Conservation (phyloP, 2,888 invertebrate genomes). For the Sesia bembeciformis region DNA sequence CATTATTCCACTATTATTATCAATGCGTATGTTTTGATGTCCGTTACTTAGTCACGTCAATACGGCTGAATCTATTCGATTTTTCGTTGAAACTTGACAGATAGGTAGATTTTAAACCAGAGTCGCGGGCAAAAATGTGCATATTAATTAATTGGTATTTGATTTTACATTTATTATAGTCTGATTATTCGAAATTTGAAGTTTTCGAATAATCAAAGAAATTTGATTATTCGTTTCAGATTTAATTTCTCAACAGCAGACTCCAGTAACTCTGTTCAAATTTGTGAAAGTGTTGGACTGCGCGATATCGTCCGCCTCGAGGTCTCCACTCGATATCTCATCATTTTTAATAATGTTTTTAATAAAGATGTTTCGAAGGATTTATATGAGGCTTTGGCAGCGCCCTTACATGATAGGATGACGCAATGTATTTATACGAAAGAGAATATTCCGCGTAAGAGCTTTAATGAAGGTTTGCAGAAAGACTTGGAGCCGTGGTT, state of each 20-base stretch:
- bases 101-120: too few relatives aligned
- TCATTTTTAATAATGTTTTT: slow-evolving; percentile 60
- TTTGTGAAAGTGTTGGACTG: slow-evolving; percentile 89
- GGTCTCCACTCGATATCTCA: slow-evolving; percentile 83
- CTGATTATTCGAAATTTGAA: not conserved
- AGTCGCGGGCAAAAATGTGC: too few relatives aligned
- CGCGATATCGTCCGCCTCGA: slow-evolving; percentile 86
- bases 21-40: too few relatives aligned
- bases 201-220: too few relatives aligned
- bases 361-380: slow-evolving; percentile 36
- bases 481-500: slow-evolving; percentile 82
- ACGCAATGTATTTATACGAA: slow-evolving; percentile 89
- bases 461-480: slow-evolving; percentile 79
- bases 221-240: slow-evolving; percentile 62
- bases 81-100: too few relatives aligned
- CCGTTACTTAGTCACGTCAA: too few relatives aligned
- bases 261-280: slow-evolving; percentile 96
- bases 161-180: not conserved
- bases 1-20: too few relatives aligned
- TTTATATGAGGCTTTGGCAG: slow-evolving; percentile 64
- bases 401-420: slow-evolving; percentile 91
- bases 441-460: slow-evolving; percentile 76
- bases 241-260: slow-evolving; percentile 96
- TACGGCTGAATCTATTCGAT: too few relatives aligned
- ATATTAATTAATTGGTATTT: not conserved